Evolutionary conservation across 2,797 vertebrate species (phyloP).

Genomic region (Galago senegalensis): DNA sequence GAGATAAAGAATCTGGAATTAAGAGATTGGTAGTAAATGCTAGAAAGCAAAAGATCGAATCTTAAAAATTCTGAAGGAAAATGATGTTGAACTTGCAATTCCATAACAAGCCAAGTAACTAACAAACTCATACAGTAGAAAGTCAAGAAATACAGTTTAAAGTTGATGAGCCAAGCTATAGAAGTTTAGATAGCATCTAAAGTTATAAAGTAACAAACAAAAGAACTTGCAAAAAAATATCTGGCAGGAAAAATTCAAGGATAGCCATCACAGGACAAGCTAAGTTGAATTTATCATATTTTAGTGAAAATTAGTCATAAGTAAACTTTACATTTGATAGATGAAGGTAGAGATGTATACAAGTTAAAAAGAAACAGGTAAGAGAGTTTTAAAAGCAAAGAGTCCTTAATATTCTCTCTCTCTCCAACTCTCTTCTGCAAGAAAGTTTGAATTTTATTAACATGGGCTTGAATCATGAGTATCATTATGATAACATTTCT

Average conservation of each 20-base stretch:
- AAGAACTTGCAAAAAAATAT: neutral
- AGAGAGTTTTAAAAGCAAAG: neutral
- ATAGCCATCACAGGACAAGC: neutral
- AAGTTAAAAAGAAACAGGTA: neutral
- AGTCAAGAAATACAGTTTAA: neutral
- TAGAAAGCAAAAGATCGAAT: conserved; percentile 40
- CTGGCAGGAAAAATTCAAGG: neutral
- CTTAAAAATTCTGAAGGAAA: conserved; percentile 41
- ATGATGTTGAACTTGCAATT: neutral
- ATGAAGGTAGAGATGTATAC: neutral
- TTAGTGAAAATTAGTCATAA: neutral
- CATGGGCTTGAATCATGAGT: neutral
- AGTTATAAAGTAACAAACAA: conserved; percentile 2
- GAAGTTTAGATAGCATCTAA: neutral
- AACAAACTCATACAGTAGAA: neutral
- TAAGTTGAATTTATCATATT: neutral
- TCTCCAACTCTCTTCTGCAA: neutral
- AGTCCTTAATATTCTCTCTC: neutral
- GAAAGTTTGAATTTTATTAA: neutral
- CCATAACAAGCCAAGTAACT: neutral
- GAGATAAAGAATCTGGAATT: conserved; percentile 30
- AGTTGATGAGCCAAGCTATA: neutral
- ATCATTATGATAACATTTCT: neutral
- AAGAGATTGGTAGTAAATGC: neutral
- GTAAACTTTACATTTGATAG: neutral